Conservation (phyloP, 2,888 invertebrate species). For the Melieria omissa region DNA sequence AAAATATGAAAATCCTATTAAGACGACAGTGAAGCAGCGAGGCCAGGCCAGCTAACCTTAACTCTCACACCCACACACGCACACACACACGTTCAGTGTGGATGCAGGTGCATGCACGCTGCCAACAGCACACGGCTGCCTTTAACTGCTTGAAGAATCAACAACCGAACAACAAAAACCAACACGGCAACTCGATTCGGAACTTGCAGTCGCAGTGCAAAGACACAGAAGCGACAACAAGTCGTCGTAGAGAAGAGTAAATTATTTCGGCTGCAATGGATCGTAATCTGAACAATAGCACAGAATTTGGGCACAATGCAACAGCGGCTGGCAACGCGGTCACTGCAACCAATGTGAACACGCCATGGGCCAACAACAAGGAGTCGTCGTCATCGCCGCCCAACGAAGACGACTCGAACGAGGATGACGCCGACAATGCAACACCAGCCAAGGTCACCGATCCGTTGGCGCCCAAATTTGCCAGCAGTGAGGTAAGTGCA, state of each 20-base stretch:
- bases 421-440: conserved; percentile 59
- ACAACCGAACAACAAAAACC: neutral
- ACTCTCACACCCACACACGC: neutral
- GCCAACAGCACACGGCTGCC: neutral
- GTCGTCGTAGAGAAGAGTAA: neutral
- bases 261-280: conserved; percentile 49
- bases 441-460: conserved; percentile 63
- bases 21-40: too few relatives aligned
- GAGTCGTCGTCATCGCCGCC: conserved; percentile 53
- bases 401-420: conserved; percentile 62
- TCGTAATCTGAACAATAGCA: conserved; percentile 54
- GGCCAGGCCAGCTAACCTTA: neutral
- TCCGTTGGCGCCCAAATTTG: conserved; percentile 63
- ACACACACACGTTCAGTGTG: neutral
- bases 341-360: conserved; percentile 40
- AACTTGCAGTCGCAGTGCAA: neutral
- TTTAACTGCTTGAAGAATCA: neutral
- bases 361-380: conserved; percentile 59
- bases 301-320: conserved; percentile 53
- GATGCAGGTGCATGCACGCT: conserved; percentile 1
- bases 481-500: conserved; percentile 61
- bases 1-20: too few relatives aligned
- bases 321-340: conserved; percentile 37
- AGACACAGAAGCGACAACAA: neutral
- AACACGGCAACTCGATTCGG: neutral